A percentile compares a stretch with the other conserved stretches of the same genome.
phyloP scores from a whole-genome alignment of 2,888 invertebrate genomes.

The Mylabris sibirica region DNA sequence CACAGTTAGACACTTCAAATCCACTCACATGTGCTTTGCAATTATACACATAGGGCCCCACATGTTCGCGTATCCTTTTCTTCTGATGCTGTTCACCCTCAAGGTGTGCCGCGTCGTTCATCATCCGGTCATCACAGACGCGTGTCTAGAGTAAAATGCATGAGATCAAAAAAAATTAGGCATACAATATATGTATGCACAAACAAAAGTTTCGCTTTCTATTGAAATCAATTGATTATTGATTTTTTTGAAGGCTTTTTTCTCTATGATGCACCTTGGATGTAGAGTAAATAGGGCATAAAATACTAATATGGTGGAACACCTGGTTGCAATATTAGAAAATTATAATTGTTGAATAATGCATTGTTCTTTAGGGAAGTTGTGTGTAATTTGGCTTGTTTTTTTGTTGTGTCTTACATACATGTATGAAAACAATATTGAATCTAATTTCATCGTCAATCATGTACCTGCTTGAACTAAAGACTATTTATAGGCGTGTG shows the following conservation, averaged over 20 bases:
- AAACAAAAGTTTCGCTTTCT: slow-evolving; percentile 1
- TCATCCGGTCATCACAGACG: slow-evolving; percentile 24
- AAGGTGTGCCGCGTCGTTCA: slow-evolving; percentile 24
- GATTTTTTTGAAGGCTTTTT: slow-evolving; percentile 15
- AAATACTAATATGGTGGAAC: slow-evolving; percentile 24
- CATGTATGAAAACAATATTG: neutral
- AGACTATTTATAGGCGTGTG: slow-evolving; percentile 12
- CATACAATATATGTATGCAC: neutral
- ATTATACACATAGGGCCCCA: slow-evolving; percentile 35
- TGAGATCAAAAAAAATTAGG: slow-evolving; percentile 9
- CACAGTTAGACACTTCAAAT: slow-evolving; percentile 44
- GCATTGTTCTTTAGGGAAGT: slow-evolving; percentile 26
- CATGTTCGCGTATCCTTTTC: slow-evolving; percentile 26
- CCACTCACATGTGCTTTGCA: slow-evolving; percentile 45
- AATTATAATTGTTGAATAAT: slow-evolving; percentile 5
- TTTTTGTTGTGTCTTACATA: neutral
- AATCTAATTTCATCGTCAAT: slow-evolving; percentile 1
- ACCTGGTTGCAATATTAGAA: slow-evolving; percentile 20
- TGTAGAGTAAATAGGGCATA: slow-evolving; percentile 21
- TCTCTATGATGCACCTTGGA: slow-evolving; percentile 23
- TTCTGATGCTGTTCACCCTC: slow-evolving; percentile 22
- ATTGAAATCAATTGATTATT: neutral
- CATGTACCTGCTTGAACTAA: slow-evolving; percentile 12
- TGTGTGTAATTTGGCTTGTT: slow-evolving; percentile 18
- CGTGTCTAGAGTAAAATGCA: slow-evolving; percentile 18